Evolutionary conservation across 1,140 invertebrate genomes (phyloP), one percentile per base, ranked within the genome.

Genomic region (Phthorimaea operculella): DNA sequence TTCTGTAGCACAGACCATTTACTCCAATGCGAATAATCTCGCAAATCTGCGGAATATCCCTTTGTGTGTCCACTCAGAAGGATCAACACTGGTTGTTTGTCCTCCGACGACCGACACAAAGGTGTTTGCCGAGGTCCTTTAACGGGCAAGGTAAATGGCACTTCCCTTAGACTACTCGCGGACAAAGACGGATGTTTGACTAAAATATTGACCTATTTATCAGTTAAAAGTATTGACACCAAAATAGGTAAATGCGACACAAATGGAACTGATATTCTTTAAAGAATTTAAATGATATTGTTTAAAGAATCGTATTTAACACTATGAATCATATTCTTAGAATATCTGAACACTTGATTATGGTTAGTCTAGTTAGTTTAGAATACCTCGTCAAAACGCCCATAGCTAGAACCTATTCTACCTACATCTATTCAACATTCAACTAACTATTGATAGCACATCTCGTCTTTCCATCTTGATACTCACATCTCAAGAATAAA

Each of bases 151-250:
- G 21, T 28, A 28, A 28, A 28, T 28, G 21, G 39, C 50, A 50
- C 62, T 72, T 77, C 76, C 76, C 71, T 66, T 57, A 39, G 44
- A 1, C 44, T n/a, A 14, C 51, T 33, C 36, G 44, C 39, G 49
- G 51, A 65, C 61, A 66, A 68, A 63, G 55, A 64, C 69, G 77
- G 75, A 81, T 70, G 68, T 81, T 75, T 70, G 54, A 53, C 58
- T 67, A 74, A 72, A 82, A 76, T 79, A 76, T 79, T 82, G 59
- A 62, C 62, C 51, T 71, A 68, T 57, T 28, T 28, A 51, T 16
- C 12, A 51, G 51, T 50, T 51, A 52, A 51, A 57, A 52, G 34
- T 28, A n/a, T n/a, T 44, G 16, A 28, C 2, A 28, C 21, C 21
- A 28, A 28, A 28, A 28, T 28, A 28, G 21, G 21, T 28, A 28